A percentile compares a stretch with the other conserved stretches of the same genome.
These are phyloP conservation scores for Ceratosolen solmsi DNA, from an alignment of 1,140 invertebrate genomes.

Conservation along the genomic window DNA sequence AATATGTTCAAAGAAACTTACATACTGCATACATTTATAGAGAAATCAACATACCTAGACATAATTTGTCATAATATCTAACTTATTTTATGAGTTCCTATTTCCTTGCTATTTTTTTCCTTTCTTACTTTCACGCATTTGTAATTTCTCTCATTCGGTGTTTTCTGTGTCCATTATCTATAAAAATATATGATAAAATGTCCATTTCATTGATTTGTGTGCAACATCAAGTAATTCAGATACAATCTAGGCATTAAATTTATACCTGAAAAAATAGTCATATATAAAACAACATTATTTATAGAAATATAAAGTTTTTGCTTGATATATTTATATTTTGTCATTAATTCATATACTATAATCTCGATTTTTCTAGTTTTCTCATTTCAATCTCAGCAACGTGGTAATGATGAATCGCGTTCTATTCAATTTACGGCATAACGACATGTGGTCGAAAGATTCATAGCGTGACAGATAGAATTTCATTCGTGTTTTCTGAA, in stretches of 20 bases:
- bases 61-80: not conserved
- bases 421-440: not conserved
- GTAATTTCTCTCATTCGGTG: not conserved
- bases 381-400: not conserved
- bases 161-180: not conserved
- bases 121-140: not conserved
- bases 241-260: not conserved
- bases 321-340: too few relatives aligned
- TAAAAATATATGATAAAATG: not conserved
- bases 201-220: constrained; percentile 8
- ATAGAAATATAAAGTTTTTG: not conserved
- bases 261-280: not conserved
- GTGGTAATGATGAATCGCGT: not conserved
- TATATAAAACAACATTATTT: not conserved
- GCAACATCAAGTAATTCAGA: not conserved
- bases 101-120: not conserved
- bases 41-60: not conserved
- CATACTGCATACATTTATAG: not conserved
- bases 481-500: too few relatives aligned
- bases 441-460: too few relatives aligned
- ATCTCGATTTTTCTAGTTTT: not conserved
- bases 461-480: not conserved
- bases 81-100: not conserved
- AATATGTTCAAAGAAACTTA: not conserved
- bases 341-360: not conserved